Evolutionary conservation across 2,797 vertebrate genomes (phyloP).

Genomic region (Clamator glandarius): DNA sequence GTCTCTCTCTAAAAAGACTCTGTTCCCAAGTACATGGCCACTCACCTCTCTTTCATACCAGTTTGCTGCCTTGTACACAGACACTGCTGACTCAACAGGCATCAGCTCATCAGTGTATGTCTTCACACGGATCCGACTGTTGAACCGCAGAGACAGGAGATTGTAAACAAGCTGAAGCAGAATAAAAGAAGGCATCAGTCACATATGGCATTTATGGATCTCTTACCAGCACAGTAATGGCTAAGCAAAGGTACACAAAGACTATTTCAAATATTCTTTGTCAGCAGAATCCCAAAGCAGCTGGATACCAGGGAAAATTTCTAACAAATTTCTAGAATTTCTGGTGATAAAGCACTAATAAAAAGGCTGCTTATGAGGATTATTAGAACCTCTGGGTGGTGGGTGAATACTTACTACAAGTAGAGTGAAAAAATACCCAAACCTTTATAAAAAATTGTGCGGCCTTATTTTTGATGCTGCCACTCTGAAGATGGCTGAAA

Average conservation of each 20-base stretch:
- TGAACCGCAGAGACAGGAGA: slow-evolving; percentile 91
- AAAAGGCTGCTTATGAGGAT: neutral
- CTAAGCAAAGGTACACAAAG: neutral
- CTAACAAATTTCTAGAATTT: no score
- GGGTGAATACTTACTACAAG: neutral
- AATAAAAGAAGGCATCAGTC: neutral
- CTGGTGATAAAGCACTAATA: neutral
- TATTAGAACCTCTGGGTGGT: neutral
- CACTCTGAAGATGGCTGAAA: neutral
- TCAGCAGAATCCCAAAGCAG: neutral
- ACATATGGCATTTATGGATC: neutral
- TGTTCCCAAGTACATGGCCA: neutral
- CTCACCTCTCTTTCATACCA: slow-evolving; percentile 99
- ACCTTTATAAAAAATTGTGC: neutral
- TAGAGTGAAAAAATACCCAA: neutral
- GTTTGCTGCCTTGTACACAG: slow-evolving; percentile 88
- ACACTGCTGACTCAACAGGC: slow-evolving; percentile 85
- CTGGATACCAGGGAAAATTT: neutral
- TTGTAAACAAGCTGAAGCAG: slow-evolving; percentile 91
- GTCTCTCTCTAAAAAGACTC: neutral
- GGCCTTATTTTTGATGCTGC: neutral
- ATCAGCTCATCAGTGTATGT: slow-evolving; percentile 95
- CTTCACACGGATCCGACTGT: slow-evolving; percentile 93
- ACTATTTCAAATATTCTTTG: neutral
- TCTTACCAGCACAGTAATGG: neutral